phyloP scores from a whole-genome alignment of 2,113 vertebrate species.

The Zingel zingel region DNA sequence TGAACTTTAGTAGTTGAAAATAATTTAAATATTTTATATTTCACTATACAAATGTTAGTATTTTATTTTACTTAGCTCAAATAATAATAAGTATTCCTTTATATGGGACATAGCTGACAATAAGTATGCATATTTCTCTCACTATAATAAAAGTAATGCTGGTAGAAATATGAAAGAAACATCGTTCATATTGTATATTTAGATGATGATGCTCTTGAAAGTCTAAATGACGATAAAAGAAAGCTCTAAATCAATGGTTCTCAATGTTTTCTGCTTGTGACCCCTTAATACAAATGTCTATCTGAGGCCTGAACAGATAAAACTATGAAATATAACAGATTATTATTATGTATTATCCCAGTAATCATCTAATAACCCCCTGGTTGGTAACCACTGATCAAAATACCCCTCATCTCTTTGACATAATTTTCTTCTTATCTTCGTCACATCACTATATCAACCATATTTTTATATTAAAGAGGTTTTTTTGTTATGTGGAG shows the following conservation, averaged over 20 bases:
- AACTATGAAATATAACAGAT: no score
- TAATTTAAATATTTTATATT: no score
- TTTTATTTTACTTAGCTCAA: no score
- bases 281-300: not conserved
- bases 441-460: not conserved
- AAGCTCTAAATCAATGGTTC: not conserved
- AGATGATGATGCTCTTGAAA: not conserved
- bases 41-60: no score
- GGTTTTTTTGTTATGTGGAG: not conserved
- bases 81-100: not conserved
- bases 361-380: not conserved
- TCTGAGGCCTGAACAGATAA: not conserved
- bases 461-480: not conserved
- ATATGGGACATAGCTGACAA: not conserved
- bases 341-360: no score
- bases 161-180: not conserved
- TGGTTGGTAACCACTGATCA: not conserved
- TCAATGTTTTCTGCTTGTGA: not conserved
- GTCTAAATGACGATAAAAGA: not conserved
- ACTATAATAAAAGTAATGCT: not conserved
- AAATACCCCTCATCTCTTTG: not conserved
- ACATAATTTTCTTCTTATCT: not conserved
- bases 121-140: not conserved
- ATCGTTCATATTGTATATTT: no score
- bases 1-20: no score